A percentile compares a stretch with the other conserved stretches of the same genome.
Evolutionary conservation across 2,888 invertebrate species (phyloP).

Genomic region (Cantharis rustica): DNA sequence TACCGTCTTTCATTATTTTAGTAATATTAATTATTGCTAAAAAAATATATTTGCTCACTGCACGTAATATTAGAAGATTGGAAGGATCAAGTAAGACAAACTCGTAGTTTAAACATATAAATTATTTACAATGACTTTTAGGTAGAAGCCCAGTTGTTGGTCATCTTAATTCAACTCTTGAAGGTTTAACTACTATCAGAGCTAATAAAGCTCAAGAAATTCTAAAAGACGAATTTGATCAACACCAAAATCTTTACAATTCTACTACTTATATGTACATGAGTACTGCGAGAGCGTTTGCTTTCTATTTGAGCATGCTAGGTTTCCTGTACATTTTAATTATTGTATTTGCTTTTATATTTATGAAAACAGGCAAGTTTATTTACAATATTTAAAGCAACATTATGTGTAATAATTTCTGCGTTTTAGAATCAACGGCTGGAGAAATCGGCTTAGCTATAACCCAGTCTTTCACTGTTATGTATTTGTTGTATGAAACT

Average conservation of each 20-base stretch:
- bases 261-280: constrained; percentile 73
- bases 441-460: background rate
- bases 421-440: background rate
- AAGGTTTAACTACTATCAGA: constrained; percentile 74
- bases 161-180: constrained; percentile 72
- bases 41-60: constrained; percentile 71
- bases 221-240: constrained; percentile 64
- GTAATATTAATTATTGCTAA: constrained; percentile 67
- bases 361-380: constrained; percentile 1
- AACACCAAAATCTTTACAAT: constrained; percentile 65
- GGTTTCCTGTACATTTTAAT: background rate
- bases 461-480: background rate
- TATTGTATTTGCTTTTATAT: background rate
- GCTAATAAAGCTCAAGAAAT: constrained; percentile 66
- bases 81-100: constrained; percentile 66
- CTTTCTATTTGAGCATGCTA: background rate
- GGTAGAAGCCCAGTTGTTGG: constrained; percentile 77
- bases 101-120: background rate
- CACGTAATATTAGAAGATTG: constrained; percentile 73
- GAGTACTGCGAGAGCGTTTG: constrained; percentile 38
- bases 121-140: constrained; percentile 52
- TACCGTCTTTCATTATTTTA: constrained; percentile 69
- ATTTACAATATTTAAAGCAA: no score
- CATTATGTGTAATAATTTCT: background rate
- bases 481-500: background rate